Evolutionary conservation across 2,888 invertebrate species (phyloP), one percentile per base, ranked within the genome.

Genomic region (Acrobasis consociella): DNA sequence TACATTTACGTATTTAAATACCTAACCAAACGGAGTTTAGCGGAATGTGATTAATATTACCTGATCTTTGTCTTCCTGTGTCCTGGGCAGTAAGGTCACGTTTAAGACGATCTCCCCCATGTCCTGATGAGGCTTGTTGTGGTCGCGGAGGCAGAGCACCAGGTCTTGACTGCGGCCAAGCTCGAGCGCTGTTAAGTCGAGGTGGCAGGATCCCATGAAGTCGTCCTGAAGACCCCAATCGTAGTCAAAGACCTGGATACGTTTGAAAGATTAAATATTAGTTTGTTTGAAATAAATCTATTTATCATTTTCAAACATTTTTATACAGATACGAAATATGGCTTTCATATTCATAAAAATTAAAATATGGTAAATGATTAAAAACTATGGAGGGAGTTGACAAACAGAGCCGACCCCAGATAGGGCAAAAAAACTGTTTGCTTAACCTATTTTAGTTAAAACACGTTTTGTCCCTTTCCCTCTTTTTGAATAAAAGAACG

Each of bases 181-280:
- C 75, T 98, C 98, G 68, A 99, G 84, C 53, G 95, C 94, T 0
- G 96, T 96, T 62, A 99, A 94, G 83, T 98, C 97, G 71, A 99
- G 85, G 69, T 94, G 94, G 9, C 97, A 96, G 60, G 96, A 95
- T 1, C 99, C 99, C 98, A 99, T 99, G 83, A 99, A 99, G 92
- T 99, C 99, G 84, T 99, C 99, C 90, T 97, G 95, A 52, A 98
- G 94, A 39, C 98, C 99, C 96, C 99, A 98, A 83, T 99, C 99
- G 85, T 99, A 99, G 91, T 99, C 99, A 84, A 97, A 99, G 8
- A 99, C 96, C 96, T 96, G 82, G 5, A 75, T 64, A 64, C 15
- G 37, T 2, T 15, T 58, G 11, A 11, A 42, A 42, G 2, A 13
- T 7, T 13, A 42, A 7, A 11, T 11, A 39, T 39, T 3, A 13